phyloP scores from a whole-genome alignment of 35 echinoderm and acorn worm genomes.

The Lytechinus pictus region DNA sequence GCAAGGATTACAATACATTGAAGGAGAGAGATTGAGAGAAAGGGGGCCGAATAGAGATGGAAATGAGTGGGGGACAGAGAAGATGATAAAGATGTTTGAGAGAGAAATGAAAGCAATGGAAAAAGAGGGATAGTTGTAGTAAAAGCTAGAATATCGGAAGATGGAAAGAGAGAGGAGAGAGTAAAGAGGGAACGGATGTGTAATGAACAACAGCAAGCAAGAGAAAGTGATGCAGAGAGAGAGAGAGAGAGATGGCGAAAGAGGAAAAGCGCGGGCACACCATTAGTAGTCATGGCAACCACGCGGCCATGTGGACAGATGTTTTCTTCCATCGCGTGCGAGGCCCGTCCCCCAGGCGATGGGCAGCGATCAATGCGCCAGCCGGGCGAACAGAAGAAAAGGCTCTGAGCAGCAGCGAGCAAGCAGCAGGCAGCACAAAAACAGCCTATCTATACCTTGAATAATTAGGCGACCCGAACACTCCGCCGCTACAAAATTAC shows the following conservation, averaged over 20 bases:
- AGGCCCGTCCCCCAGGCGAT: constrained; percentile 13
- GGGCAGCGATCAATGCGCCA: constrained; percentile 39
- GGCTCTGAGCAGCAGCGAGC: neutral
- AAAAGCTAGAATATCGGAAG: constrained; percentile 8
- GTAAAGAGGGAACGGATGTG: too few species aligned
- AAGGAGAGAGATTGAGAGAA: neutral
- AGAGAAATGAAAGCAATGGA: neutral
- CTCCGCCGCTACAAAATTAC: constrained; percentile 36
- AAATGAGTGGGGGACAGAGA: neutral
- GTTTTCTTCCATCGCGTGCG: constrained; percentile 49
- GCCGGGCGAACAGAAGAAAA: constrained; percentile 28
- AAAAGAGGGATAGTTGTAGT: neutral
- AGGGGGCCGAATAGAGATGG: neutral
- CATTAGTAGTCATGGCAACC: constrained; percentile 48
- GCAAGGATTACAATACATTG: neutral
- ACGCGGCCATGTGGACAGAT: constrained; percentile 47
- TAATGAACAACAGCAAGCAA: neutral
- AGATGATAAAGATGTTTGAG: neutral
- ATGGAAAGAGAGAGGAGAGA: neutral
- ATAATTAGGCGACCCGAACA: constrained; percentile 46
- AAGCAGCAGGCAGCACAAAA: constrained; percentile 33
- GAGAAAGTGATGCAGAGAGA: neutral
- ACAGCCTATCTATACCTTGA: constrained; percentile 41
- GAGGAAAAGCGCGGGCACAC: neutral
- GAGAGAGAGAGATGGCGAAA: constrained; percentile 10